Evolutionary conservation across 2,888 invertebrate genomes (phyloP).

Genomic region (Hypolimnas misippus): DNA sequence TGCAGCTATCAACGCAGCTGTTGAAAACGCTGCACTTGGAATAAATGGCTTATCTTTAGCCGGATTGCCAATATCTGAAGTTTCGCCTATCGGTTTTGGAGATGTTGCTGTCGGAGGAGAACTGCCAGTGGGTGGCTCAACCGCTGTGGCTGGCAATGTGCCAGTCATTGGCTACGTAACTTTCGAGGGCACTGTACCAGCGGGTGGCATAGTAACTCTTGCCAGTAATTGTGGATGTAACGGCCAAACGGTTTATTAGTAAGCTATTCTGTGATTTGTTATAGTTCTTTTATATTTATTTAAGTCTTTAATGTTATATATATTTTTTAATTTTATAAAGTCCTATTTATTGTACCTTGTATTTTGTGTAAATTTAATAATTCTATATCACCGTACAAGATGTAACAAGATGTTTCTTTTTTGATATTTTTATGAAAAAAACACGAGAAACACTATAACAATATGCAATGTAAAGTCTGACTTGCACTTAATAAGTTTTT

Average conservation of each 20-base stretch:
- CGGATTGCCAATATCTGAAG: constrained; percentile 42
- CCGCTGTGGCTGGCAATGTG: constrained; percentile 64
- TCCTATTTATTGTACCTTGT: no score
- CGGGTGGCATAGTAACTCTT: constrained; percentile 66
- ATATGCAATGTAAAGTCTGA: no score
- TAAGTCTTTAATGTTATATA: no score
- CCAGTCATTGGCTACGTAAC: constrained; percentile 74
- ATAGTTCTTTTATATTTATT: constrained; percentile 3
- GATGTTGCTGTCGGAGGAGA: constrained; percentile 63
- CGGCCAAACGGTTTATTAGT: constrained; percentile 41
- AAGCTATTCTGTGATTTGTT: constrained; percentile 37
- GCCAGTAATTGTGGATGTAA: constrained; percentile 59
- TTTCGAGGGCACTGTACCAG: constrained; percentile 71
- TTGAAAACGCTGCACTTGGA: constrained; percentile 30
- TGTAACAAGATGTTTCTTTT: no score
- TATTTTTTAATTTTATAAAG: no score
- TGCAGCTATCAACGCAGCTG: constrained; percentile 29
- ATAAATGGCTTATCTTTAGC: constrained; percentile 42
- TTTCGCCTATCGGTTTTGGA: constrained; percentile 54
- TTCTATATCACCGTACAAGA: no score
- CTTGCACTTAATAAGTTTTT: no score
- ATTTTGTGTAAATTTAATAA: no score
- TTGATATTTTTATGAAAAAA: no score
- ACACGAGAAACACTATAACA: no score
- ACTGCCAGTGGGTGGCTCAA: constrained; percentile 65